Evolutionary conservation across 2,797 vertebrate genomes (phyloP).

Genomic region (Channa striata): DNA sequence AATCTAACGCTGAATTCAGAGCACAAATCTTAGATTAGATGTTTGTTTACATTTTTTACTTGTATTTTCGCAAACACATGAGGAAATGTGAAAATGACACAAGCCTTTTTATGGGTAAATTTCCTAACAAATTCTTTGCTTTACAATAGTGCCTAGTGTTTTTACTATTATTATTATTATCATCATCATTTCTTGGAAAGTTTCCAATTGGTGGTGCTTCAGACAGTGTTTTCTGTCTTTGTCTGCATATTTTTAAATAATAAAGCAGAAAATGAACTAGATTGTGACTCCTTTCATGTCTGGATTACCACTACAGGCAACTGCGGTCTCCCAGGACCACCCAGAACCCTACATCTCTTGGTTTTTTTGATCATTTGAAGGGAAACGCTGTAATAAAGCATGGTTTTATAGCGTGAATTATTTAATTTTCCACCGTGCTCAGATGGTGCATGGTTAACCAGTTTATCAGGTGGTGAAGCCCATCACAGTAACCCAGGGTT

Average conservation of each 20-base stretch:
- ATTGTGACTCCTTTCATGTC: not conserved
- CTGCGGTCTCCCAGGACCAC: not conserved
- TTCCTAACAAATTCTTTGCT: no score
- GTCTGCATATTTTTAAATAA: not conserved
- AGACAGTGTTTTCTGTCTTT: not conserved
- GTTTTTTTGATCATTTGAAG: no score
- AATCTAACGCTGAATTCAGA: not conserved
- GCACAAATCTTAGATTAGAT: not conserved
- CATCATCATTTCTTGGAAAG: not conserved
- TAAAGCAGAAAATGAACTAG: not conserved
- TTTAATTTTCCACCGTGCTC: no score
- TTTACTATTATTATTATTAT: no score
- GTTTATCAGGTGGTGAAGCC: no score
- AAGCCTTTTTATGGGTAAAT: not conserved
- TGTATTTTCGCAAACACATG: not conserved
- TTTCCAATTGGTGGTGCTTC: not conserved
- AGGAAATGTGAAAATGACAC: accelerated
- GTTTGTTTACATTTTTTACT: not conserved
- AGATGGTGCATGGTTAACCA: no score
- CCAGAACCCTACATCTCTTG: not conserved
- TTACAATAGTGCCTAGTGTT: no score
- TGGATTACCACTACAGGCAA: no score
- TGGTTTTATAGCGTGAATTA: no score
- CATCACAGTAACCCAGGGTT: no score
- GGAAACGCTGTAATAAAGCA: no score